These are phyloP conservation scores for Operophtera brumata DNA, from an alignment of 2,888 invertebrate species.

Conservation along the genomic window DNA sequence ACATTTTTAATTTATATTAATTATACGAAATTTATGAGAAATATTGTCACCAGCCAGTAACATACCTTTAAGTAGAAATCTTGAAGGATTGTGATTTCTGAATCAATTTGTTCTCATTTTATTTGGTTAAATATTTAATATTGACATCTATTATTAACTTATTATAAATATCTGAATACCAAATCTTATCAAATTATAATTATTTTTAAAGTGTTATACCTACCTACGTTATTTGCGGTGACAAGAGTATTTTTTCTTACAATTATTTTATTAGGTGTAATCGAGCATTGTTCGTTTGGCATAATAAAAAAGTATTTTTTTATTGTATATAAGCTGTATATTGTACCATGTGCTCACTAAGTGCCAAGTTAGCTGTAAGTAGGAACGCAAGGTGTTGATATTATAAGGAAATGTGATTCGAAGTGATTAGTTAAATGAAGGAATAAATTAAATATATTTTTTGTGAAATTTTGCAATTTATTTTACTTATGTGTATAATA, in stretches of 20 bases:
- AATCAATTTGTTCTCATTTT: not conserved
- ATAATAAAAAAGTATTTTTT: slow-evolving; percentile 34
- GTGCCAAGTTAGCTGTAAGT: slow-evolving; percentile 75
- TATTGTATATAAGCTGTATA: slow-evolving; percentile 53
- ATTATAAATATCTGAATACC: too few species aligned
- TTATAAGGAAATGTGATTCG: slow-evolving; percentile 55
- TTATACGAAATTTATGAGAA: not conserved
- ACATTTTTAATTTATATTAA: not conserved
- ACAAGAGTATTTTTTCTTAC: not conserved
- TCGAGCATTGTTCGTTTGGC: slow-evolving; percentile 22
- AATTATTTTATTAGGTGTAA: not conserved
- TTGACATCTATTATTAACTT: not conserved
- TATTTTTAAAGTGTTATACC: too few species aligned
- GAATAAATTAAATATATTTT: slow-evolving; percentile 60
- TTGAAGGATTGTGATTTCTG: not conserved
- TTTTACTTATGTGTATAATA: too few species aligned
- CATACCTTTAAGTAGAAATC: not conserved
- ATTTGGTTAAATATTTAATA: not conserved
- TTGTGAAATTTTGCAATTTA: slow-evolving; percentile 38
- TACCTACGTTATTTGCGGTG: not conserved
- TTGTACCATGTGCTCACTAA: slow-evolving; percentile 68
- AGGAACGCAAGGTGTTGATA: slow-evolving; percentile 47
- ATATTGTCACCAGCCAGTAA: slow-evolving; percentile 5
- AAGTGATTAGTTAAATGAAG: slow-evolving; percentile 56
- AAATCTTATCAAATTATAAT: not conserved